Base-by-base conservation (phyloP, 92 coral and sea anemone species). In the Porites cylindrica region DNA sequence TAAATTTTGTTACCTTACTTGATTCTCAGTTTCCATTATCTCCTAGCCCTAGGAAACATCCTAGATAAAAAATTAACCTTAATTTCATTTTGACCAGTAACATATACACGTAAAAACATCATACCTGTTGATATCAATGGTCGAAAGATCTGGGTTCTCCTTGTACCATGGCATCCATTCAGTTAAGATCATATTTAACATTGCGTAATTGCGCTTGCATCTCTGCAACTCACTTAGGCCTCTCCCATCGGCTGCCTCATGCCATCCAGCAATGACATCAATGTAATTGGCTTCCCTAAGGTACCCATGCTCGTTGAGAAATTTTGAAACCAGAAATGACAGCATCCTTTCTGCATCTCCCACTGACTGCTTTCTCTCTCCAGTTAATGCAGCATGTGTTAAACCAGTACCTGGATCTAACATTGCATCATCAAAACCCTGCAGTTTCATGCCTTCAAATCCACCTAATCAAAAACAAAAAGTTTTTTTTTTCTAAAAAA, bases 181-280 rank as follows among this genome's bases (percentile, higher is more conserved):
- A 65, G 81, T 81, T 16, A 88, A 51, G 17, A 81, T 51, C 82
- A 80, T 80, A 23, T 81, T 81, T 3, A 88, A 66, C 91, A 88
- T 88, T 1, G 87, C 91, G 73, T 88, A 88, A 77, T 88, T 88
- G 38, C 64, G 47, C 47, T 20, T 14, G 64, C 51, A 6, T 32
- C 94, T 7, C 18, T 83, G 83, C 8, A 91, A 66, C 82, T 92
- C 81, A 7, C 85, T 23, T 7, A 92, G 56, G 0, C 90, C 92
- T 0, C 94, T 24, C 1, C 94, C 90, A 84, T 91, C 92, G 7
- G 92, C 90, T 0, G 90, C 92, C 43, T 88, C 90, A 69, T 92
- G 95, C 95, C 95, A 88, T 23, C 95, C 95, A 23, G 90, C 95
- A 8, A 92, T 82, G 8, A 54, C 84, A 1, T 68, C 63, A 7